Base-by-base conservation (phyloP, 2,888 invertebrate species). In the Dendrolimus pini region DNA sequence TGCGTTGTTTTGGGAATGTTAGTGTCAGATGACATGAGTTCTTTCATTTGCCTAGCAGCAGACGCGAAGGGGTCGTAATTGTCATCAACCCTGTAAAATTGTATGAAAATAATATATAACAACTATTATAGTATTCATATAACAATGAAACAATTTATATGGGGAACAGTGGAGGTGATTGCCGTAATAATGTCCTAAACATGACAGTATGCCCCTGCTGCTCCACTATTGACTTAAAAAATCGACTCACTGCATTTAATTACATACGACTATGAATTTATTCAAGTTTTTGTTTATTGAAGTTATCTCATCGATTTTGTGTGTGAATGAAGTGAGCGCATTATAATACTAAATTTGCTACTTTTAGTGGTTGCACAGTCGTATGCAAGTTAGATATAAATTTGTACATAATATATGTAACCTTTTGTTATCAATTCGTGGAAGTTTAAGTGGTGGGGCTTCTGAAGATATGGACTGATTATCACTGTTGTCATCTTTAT, bases 11-110 rank as follows among this genome's bases (percentile, higher is more conserved):
- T 87, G 67, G 89, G 83, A 68, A 90, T 81, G 76, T 85, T 89
- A 58, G 93, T 93, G 67, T 94, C 93, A 61, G 94, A 93, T 56
- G 94, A 94, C 85, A 96, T 93, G 52, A 96, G 92, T 75, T 96
- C 96, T 84, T 94, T 94, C 89, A 96, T 93, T 86, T 96, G 96
- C 65, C 94, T 94, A 85, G 96, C 95, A 55, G 96, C 96, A 66
- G 94, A 93, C 66, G 93, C 85, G 83, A 95, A 96, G 56, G 96
- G 96, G 82, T 96, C 95, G 83, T 96, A 96, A 70, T 83, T 91
- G 71, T 92, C 92, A 67, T 90, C 90, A 65, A 85, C 71, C 75
- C 91, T 91, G 89, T 70, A 86, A 88, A 68, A 65, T 65, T 53
- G 62, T 58, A 63, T 54, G 56, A 60, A 62, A 62, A 66, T 64